phyloP scores from a whole-genome alignment of 2,113 vertebrate genomes.

The Phyllopteryx taeniolatus region DNA sequence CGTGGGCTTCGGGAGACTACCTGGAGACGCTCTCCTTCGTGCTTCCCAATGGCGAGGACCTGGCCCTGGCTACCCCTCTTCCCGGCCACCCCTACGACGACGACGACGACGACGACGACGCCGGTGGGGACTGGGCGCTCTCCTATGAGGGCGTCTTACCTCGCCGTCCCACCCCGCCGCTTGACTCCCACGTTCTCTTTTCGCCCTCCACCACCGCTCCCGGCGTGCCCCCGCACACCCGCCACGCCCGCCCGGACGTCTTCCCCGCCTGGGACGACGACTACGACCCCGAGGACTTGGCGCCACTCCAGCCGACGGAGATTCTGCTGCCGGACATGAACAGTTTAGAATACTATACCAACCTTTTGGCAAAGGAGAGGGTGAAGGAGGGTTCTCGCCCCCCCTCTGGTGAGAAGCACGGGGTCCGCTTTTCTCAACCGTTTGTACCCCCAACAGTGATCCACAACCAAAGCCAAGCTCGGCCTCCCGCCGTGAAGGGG shows the following conservation, averaged over 20 bases:
- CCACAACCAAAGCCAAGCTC: slow-evolving; percentile 24
- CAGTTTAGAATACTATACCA: slow-evolving; percentile 78
- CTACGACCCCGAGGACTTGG: slow-evolving; percentile 70
- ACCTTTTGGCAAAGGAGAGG: slow-evolving; percentile 64
- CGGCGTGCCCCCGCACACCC: slow-evolving; percentile 42
- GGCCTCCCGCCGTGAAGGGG: background rate
- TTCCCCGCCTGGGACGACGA: slow-evolving; percentile 61
- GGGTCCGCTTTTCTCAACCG: slow-evolving; percentile 7
- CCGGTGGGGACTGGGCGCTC: slow-evolving; percentile 27
- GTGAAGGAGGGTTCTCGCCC: slow-evolving; percentile 6
- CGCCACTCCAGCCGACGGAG: slow-evolving; percentile 74
- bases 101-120: slow-evolving; percentile 29
- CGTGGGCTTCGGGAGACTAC: slow-evolving; percentile 83
- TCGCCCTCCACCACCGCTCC: slow-evolving; percentile 61
- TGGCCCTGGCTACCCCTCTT: slow-evolving; percentile 63
- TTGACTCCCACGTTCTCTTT: slow-evolving; percentile 49
- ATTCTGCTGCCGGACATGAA: slow-evolving; percentile 78
- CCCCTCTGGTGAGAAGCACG: background rate
- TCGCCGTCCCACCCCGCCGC: slow-evolving; percentile 50
- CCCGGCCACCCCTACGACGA: slow-evolving; percentile 68
- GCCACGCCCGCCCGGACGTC: slow-evolving; percentile 30
- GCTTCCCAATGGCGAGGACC: slow-evolving; percentile 69
- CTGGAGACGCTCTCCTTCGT: slow-evolving; percentile 78
- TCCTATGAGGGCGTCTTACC: slow-evolving; percentile 67
- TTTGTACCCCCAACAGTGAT: slow-evolving; percentile 40